Base-by-base conservation (phyloP, 2,888 invertebrate species). In the Melieria picta region DNA sequence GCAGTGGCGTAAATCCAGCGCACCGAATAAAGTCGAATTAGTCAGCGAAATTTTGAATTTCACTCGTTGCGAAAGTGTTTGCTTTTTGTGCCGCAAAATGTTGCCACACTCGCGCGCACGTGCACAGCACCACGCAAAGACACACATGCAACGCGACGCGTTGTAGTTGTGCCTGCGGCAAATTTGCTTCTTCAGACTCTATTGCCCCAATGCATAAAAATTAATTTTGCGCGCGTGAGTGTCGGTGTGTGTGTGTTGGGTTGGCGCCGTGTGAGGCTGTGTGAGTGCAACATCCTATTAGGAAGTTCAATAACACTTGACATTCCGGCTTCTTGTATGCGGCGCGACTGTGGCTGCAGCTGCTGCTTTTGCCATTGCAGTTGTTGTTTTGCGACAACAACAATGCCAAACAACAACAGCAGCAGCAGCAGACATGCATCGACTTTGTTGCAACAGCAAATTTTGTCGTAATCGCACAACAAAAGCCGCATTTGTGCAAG, bases 241-340 rank as follows among this genome's bases (percentile, higher is more conserved):
- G 30, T 30, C 30, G 30, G 30, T 30, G 30, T 30, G 30, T 30
- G 30, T 30, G 30, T 30, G 30, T 30, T 30, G 30, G 30, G 30
- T 1, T 30, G 30, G 2, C 30, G 30, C 30, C 30, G 30, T 3
- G 30, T 30, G 2, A 3, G 30, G 30, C 30, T 30, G 30, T n/a
- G 46, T 69, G 43, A 13, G 67, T 61, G 71, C 56, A 71, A 62
- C 75, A 68, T 72, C 71, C 74, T 61, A 50, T 72, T 71, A 70
- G 74, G 72, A 76, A 76, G 74, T 72, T 75, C 74, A 76, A 74
- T 72, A 72, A 57, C 72, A 75, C 70, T 75, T 60, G 57, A 71
- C 65, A 71, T 69, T 56, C 67, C 60, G 60, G 50, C 58, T 48
- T 60, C 7, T 46, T 47, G 46, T 11, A 7, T 66, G 58, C 58